Percentiles rank a stretch among this genome's conserved stretches.
Evolutionary conservation across 1,140 invertebrate species (phyloP).

Genomic region (Papilio dardanus): DNA sequence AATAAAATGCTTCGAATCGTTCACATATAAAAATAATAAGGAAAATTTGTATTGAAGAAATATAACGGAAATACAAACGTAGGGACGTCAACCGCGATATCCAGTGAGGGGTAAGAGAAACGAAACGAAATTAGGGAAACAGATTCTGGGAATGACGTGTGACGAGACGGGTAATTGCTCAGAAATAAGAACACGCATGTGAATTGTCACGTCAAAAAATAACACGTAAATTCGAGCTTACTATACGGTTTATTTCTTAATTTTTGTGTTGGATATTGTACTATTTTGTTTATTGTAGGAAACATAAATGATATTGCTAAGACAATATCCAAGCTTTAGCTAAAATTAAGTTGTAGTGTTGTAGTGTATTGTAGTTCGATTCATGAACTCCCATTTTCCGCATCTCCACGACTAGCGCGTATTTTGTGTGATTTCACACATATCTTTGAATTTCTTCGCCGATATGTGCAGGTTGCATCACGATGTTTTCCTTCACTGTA

Average conservation of each 20-base stretch:
- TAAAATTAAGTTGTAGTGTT: no score
- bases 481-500: no score
- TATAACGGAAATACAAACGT: slow-evolving; percentile 14
- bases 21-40: background rate
- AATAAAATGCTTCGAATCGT: background rate
- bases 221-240: slow-evolving; percentile 4
- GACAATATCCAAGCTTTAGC: background rate
- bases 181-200: slow-evolving; percentile 18
- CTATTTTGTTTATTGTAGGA: background rate
- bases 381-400: no score
- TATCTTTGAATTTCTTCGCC: no score
- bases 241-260: background rate
- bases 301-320: background rate
- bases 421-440: no score
- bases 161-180: slow-evolving; percentile 19
- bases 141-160: slow-evolving; percentile 22
- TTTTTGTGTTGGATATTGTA: background rate
- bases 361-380: no score
- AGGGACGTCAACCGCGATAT: background rate
- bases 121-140: slow-evolving; percentile 18
- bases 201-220: slow-evolving; percentile 23
- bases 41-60: background rate
- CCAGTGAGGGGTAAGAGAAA: slow-evolving; percentile 9
- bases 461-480: no score
- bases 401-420: no score